Conservation (phyloP, 2,113 vertebrate species). For the Mionectes macconnelli region DNA sequence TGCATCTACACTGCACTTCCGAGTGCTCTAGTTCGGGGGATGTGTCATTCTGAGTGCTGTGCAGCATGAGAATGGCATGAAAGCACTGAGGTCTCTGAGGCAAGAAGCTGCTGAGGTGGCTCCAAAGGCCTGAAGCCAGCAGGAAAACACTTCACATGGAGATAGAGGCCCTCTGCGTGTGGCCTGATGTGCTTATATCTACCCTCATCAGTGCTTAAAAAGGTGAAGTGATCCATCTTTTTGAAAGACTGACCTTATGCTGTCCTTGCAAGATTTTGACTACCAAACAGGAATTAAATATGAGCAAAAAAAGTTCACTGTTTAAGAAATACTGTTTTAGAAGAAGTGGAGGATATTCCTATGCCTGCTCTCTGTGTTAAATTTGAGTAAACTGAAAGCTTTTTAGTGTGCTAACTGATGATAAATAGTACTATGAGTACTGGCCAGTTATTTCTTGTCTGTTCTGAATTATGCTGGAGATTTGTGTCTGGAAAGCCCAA, state of each 20-base stretch:
- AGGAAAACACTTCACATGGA: rapidly evolving
- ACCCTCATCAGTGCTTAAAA: background rate
- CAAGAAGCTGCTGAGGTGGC: background rate
- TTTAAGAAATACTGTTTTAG: background rate
- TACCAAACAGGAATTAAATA: background rate
- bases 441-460: background rate
- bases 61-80: background rate
- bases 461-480: background rate
- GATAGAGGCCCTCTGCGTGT: background rate
- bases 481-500: slow-evolving; percentile 28
- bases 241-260: background rate
- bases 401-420: background rate
- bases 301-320: background rate
- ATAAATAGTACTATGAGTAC: background rate
- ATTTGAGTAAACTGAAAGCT: background rate
- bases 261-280: background rate
- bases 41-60: background rate
- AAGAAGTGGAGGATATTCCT: background rate
- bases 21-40: rapidly evolving
- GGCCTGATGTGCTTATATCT: background rate
- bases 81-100: background rate
- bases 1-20: background rate
- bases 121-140: background rate
- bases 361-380: background rate
- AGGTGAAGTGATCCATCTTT: background rate